A percentile compares a stretch with the other conserved stretches of the same genome.
phyloP scores from a whole-genome alignment of 53 echinoderm and acorn worm species.

The Holothuria leucospilota region DNA sequence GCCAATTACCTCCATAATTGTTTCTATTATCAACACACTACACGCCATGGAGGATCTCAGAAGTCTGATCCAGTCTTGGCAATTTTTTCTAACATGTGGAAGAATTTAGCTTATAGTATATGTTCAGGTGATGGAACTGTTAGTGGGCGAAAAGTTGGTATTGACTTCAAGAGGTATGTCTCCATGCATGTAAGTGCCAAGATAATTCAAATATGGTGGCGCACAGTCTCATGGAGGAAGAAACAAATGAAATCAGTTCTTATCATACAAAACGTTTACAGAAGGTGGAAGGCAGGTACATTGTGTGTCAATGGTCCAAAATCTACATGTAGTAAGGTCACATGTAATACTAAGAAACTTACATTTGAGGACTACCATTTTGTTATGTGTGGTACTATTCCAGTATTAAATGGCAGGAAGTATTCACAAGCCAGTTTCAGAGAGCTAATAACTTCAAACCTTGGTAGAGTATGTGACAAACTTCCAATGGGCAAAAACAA shows the following conservation, averaged over 20 bases:
- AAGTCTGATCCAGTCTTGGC: constrained; percentile 49
- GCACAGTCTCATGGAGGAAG: no score
- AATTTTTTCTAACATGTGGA: constrained; percentile 8
- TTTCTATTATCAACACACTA: constrained; percentile 65
- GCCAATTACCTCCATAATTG: constrained; percentile 66
- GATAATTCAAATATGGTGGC: constrained; percentile 1
- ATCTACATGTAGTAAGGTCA: not conserved
- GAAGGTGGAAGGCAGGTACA: not conserved
- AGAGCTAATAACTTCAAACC: not conserved
- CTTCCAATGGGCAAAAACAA: not conserved
- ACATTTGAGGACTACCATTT: constrained; percentile 12
- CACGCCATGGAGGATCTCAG: constrained; percentile 65
- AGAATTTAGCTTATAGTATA: no score
- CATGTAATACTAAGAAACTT: not conserved
- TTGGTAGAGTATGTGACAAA: not conserved
- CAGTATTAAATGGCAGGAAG: not conserved
- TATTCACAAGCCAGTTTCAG: not conserved
- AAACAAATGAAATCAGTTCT: not conserved
- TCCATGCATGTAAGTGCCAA: not conserved
- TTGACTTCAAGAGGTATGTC: not conserved
- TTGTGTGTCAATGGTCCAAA: no score
- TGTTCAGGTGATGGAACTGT: no score
- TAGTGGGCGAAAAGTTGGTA: no score
- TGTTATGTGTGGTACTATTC: constrained; percentile 8
- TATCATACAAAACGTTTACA: not conserved